Base-by-base conservation (phyloP, 2,113 vertebrate genomes). In the Cairina moschata region DNA sequence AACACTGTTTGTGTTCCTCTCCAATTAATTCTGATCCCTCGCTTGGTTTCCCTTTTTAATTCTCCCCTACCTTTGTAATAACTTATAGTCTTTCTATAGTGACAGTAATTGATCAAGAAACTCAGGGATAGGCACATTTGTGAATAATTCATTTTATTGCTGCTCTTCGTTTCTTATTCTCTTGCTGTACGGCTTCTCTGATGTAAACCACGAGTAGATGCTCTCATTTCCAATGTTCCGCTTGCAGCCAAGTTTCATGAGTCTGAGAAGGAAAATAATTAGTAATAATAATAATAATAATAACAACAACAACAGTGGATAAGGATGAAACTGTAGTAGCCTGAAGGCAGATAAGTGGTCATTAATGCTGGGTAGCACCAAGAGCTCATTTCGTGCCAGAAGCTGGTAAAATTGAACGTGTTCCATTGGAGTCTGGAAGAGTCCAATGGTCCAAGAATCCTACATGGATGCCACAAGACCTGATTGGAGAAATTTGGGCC, bases 141-240 rank as follows among this genome's bases (percentile, higher is more conserved):
- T 94, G 59, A 95, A 96, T 92, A 93, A 93, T 93, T 77, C 86
- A 71, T 95, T 93, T 94, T 91, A 86, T 91, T 94, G 62, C 90
- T 58, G 56, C 60, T 83, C 72, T 96, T 95, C 65, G 69, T 94
- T 95, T 96, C 86, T 13, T 73, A 83, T 95, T 96, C 86, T 92
- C 50, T 59, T 54, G 63, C 83, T 76, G 65, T 34, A 5, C 63
- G n/a, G 77, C 34, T 54, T 91, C 78, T 78, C 63, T 81, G 58
- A 68, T 59, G 76, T 63, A 91, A 78, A 23, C 74, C 75, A 46
- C 21, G 54, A 95, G 81, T 86, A 68, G 88, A 71, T 93, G 83
- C 91, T 83, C 80, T 93, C 86, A 59, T 97, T 95, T 88, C 56
- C 34, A 86, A n/a, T 72, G 72, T 54, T n/a, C 31, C 82, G 40